Evolutionary conservation across 2,888 invertebrate species (phyloP), one percentile per base, ranked within the genome.

Genomic region (Prosapia bicincta): DNA sequence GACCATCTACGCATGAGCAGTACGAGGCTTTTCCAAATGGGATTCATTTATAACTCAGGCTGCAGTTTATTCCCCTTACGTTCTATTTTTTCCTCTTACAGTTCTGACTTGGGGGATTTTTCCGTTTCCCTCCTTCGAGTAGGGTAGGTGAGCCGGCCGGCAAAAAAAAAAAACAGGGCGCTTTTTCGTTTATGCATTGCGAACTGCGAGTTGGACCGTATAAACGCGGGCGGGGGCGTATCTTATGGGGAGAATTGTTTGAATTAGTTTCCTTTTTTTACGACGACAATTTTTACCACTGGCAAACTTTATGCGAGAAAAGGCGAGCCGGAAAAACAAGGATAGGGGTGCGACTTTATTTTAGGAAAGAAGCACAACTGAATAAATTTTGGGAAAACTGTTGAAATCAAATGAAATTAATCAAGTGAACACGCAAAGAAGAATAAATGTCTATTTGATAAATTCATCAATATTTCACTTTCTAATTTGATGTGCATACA

Each of bases 11-110:
- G 54, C 54, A 54, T 54, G 54, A 54, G 54, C 54, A 54, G 20
- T 54, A 30, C 30, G 30, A 9, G 54, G 54, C 20, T 54, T 54
- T 54, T 54, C 75, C 72, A 79, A 79, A 79, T 78, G 77, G 76
- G 78, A 77, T 78, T 79, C 78, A 79, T 79, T 79, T 79, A 78
- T 78, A 77, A 78, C 74, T 73, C 74, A 76, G 72, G 76, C 71
- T 74, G 74, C 74, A 74, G 74, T 69, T 78, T 74, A 77, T 69
- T 75, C 68, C 66, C 43, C 54, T 20, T 54, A 9, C 54, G n/a
- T 54, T 54, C 54, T 54, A 54, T 54, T 54, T 54, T 54, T 54
- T 54, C 54, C 54, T 54, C 54, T 54, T 20, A n/a, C 54, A 54
- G 54, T 54, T 54, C 20, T 20, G 54, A 54, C 54, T 54, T 54